A percentile compares a stretch with the other conserved stretches of the same genome.
These are phyloP conservation scores for Gopherus flavomarginatus DNA, from an alignment of 2,113 vertebrate genomes.

Conservation along the genomic window DNA sequence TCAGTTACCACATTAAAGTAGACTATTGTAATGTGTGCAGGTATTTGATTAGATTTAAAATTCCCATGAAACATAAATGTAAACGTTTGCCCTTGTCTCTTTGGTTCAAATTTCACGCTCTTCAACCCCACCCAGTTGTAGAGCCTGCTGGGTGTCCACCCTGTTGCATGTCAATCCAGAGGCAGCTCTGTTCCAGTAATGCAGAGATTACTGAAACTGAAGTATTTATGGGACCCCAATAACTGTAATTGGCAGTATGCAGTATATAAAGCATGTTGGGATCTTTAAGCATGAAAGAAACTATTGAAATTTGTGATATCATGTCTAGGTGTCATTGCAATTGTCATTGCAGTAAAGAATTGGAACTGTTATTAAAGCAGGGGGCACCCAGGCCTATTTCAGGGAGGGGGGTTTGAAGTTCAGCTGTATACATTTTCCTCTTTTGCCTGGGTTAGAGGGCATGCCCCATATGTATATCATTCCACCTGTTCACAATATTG, in stretches of 20 bases:
- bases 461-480: conserved; percentile 26
- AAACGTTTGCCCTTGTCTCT: background rate
- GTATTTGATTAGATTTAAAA: background rate
- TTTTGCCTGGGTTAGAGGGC: background rate
- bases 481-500: conserved; percentile 60
- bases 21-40: background rate
- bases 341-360: background rate
- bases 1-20: too few species aligned
- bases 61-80: background rate
- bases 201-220: background rate
- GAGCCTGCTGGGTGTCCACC: background rate
- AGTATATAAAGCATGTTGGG: background rate
- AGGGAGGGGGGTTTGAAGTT: conserved; percentile 27
- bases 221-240: background rate
- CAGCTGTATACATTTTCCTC: conserved; percentile 12
- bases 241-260: background rate
- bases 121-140: background rate
- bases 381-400: background rate
- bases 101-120: background rate
- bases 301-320: background rate
- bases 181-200: background rate
- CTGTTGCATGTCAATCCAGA: background rate
- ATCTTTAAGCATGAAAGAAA: background rate
- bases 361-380: background rate
- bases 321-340: background rate